Evolutionary conservation across 92 coral and sea anemone genomes (phyloP), one percentile per base, ranked within the genome.

Genomic region (Epizoanthus stellaris): DNA sequence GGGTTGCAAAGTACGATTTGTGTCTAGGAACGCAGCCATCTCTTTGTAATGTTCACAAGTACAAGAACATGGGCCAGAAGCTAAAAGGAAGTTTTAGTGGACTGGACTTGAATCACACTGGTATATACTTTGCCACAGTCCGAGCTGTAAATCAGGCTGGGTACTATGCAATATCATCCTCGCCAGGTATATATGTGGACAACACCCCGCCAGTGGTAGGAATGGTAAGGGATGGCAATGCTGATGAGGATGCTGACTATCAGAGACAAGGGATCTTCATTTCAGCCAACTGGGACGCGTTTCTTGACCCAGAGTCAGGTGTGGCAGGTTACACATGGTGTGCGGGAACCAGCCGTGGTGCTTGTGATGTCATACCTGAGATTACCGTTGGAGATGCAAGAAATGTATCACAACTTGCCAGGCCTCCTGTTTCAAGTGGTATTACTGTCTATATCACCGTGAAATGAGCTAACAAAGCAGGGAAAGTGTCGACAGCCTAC

Each of bases 231-330:
- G 90, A 88, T 85, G 98, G 98, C 4, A 75, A 82, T 7, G 80
- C 70, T 14, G 76, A 61, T 2, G 67, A 77, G 6, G 96, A 93
- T 77, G 71, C 84, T 9, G 90, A 89, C 80, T 84, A 81, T 49
- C 95, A 93, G 59, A 74, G 80, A 63, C 70, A 80, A 17, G 94
- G 66, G 59, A 81, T 91, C 10, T 90, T 82, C 63, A 81, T 94
- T 10, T 83, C 88, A 19, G 92, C 91, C 45, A 92, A 92, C 87
- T 94, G 98, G 98, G 98, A 92, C 21, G 87, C 85, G 74, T 94
- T 86, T 80, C 49, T 68, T 34, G 98, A 94, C 66, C 77, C 86
- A 36, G 98, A 94, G 70, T 92, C 98, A 52, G 93, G 89, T 15
- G 81, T 94, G 30, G 76, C 60, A 16, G 77, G 81, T 63, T 94